These are phyloP conservation scores for Leptinotarsa undecemlineata DNA, from an alignment of 1,140 invertebrate genomes.

Conservation along the genomic window DNA sequence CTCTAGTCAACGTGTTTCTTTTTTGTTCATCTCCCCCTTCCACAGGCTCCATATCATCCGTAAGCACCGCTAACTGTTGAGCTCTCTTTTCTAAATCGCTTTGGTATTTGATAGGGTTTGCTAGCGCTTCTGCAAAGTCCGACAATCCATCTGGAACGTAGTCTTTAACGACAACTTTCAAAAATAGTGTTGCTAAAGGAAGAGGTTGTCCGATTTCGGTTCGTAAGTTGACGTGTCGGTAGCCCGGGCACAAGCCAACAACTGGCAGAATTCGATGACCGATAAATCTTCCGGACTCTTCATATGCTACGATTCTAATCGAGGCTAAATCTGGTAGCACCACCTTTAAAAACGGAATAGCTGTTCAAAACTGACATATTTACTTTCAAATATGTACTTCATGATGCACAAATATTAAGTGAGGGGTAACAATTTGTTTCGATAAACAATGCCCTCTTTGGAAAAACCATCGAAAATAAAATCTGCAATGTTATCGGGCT, in stretches of 20 bases:
- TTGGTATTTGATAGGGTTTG: slow-evolving; percentile 97
- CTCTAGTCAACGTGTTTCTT: slow-evolving; percentile 39
- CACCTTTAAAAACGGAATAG: slow-evolving; percentile 64
- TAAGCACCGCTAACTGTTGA: slow-evolving; percentile 87
- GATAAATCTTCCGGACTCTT: slow-evolving; percentile 91
- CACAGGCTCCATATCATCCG: slow-evolving; percentile 71
- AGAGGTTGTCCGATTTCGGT: slow-evolving; percentile 95
- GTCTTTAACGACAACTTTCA: slow-evolving; percentile 92
- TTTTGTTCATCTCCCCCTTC: slow-evolving; percentile 40
- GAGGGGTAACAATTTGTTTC: no score
- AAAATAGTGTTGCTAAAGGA: slow-evolving; percentile 85
- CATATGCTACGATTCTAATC: slow-evolving; percentile 93
- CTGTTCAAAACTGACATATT: no score
- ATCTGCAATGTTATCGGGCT: background rate
- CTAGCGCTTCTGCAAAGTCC: slow-evolving; percentile 94
- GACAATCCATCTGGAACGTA: slow-evolving; percentile 95
- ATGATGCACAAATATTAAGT: no score
- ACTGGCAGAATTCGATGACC: slow-evolving; percentile 96
- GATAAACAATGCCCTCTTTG: background rate
- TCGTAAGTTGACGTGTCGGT: slow-evolving; percentile 82
- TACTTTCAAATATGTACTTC: no score
- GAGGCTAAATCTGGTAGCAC: slow-evolving; percentile 96
- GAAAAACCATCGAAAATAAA: background rate
- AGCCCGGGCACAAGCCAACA: slow-evolving; percentile 93
- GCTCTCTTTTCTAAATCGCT: slow-evolving; percentile 90